A percentile compares a stretch with the other conserved stretches of the same genome.
Evolutionary conservation across 2,888 invertebrate species (phyloP).

Genomic region (Tanypteryx hageni): DNA sequence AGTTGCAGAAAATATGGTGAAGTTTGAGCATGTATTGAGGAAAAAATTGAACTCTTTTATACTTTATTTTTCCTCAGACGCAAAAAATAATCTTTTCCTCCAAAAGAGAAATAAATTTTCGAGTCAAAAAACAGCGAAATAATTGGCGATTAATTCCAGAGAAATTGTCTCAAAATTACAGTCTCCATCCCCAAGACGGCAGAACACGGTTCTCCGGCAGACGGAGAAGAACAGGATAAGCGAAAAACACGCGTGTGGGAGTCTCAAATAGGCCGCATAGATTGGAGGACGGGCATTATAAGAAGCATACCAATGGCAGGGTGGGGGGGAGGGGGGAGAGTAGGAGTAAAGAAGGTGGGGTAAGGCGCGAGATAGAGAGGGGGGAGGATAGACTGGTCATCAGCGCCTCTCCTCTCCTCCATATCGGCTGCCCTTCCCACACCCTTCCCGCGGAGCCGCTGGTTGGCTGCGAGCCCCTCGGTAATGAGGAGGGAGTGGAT

Average conservation of each 20-base stretch:
- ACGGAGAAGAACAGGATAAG: not conserved
- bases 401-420: not conserved
- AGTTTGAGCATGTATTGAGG: not conserved
- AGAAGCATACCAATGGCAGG: not conserved
- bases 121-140: constrained; percentile 29
- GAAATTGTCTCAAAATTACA: constrained; percentile 61
- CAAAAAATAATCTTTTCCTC: not conserved
- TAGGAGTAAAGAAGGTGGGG: not conserved
- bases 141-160: constrained; percentile 56
- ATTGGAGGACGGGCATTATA: not conserved
- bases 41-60: not conserved
- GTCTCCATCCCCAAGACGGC: not conserved
- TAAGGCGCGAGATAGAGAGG: not conserved
- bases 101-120: not conserved
- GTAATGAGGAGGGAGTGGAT: constrained; percentile 63
- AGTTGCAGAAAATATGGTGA: not conserved
- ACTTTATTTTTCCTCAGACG: not conserved
- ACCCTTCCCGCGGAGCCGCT: constrained; percentile 44
- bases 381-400: not conserved
- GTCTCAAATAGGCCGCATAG: constrained; percentile 4
- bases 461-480: constrained; percentile 46
- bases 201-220: constrained; percentile 4
- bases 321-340: not conserved
- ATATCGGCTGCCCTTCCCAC: not conserved
- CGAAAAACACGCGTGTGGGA: not conserved